These are phyloP conservation scores for Drosophila subobscura DNA, from an alignment of 1,140 invertebrate species.

Conservation along the genomic window DNA sequence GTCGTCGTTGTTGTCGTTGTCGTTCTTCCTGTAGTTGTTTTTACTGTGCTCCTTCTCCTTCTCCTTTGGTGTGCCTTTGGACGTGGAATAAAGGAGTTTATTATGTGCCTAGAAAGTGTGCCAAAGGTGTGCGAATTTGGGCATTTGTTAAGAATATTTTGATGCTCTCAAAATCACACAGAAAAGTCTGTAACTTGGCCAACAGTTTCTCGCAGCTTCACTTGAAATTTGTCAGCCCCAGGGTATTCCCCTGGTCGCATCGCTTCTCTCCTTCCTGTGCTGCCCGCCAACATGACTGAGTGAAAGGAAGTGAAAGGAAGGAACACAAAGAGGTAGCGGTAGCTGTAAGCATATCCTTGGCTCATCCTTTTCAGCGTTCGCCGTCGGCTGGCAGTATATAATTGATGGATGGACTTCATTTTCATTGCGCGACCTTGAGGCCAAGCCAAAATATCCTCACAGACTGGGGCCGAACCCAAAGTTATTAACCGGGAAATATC, in stretches of 20 bases:
- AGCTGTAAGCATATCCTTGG: not conserved
- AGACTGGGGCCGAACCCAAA: constrained; percentile 18
- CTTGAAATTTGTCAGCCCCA: too few relatives aligned
- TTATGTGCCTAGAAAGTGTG: too few relatives aligned
- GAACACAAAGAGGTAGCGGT: not conserved
- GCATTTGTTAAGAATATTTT: too few relatives aligned
- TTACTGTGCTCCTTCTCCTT: not conserved
- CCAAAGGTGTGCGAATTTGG: too few relatives aligned
- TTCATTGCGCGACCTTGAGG: constrained; percentile 73
- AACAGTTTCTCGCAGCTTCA: too few relatives aligned
- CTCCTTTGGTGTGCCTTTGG: not conserved
- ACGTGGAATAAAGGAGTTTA: too few relatives aligned
- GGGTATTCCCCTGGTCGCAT: too few relatives aligned
- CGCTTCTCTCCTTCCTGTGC: too few relatives aligned
- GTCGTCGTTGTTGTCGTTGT: constrained; percentile 37
- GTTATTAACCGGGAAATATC: constrained; percentile 76
- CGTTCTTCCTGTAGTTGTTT: too few relatives aligned
- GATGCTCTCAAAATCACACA: too few relatives aligned
- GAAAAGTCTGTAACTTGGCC: too few relatives aligned
- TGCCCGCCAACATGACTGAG: constrained; percentile 28
- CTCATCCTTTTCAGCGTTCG: constrained; percentile 1
- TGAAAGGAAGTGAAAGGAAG: not conserved
- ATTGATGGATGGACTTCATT: constrained; percentile 79
- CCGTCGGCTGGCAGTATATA: constrained; percentile 23
- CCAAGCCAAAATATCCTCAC: constrained; percentile 9